A percentile compares a stretch with the other conserved stretches of the same genome.
phyloP scores from a whole-genome alignment of 1,140 invertebrate species.

The Lerema accius region DNA sequence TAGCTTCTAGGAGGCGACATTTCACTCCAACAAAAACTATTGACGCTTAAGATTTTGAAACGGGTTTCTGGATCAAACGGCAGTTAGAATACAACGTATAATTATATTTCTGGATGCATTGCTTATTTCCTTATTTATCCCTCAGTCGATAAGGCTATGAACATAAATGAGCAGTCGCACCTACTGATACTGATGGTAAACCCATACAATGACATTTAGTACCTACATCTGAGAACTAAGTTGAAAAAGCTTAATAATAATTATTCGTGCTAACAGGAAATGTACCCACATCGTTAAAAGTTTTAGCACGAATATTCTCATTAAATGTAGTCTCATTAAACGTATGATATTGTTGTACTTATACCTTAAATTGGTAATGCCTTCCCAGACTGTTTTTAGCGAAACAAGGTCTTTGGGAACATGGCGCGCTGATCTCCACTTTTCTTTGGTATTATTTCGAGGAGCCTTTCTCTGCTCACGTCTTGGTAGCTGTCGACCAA shows the following conservation, averaged over 20 bases:
- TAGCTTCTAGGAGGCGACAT: too few species aligned
- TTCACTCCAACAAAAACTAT: too few species aligned
- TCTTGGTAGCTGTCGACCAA: conserved; percentile 78
- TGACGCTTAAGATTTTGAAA: too few species aligned
- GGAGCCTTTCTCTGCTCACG: conserved; percentile 79
- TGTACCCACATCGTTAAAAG: conserved; percentile 3
- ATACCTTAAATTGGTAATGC: too few species aligned
- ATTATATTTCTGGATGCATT: too few species aligned
- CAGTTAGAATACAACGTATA: too few species aligned
- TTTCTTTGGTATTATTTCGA: conserved; percentile 72
- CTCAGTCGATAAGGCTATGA: too few species aligned
- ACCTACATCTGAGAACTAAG: background rate
- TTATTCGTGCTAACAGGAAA: background rate
- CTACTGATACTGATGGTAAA: too few species aligned
- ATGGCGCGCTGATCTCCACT: conserved; percentile 80
- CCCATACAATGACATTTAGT: background rate
- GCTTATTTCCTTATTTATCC: too few species aligned
- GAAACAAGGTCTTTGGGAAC: conserved; percentile 83
- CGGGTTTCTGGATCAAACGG: too few species aligned
- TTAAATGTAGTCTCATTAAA: background rate
- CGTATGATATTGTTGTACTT: too few species aligned
- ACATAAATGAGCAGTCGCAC: too few species aligned
- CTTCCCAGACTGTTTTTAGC: conserved; percentile 85
- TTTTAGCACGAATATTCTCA: background rate
- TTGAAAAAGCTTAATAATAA: background rate